Conservation (phyloP, 2,113 vertebrate genomes). For the Alligator mississippiensis region DNA sequence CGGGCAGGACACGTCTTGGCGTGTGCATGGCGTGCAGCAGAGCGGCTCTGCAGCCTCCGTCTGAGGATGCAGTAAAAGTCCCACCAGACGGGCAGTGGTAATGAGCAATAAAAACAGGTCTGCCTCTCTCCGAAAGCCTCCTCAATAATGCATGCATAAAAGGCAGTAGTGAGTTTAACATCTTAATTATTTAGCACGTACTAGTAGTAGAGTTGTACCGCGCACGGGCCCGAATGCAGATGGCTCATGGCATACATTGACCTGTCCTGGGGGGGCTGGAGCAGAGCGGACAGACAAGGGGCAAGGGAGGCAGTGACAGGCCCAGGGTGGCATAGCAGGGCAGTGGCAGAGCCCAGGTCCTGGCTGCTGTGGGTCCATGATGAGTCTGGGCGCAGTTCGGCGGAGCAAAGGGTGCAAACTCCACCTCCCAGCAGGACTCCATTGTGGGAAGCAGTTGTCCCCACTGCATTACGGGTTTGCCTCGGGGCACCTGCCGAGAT, state of each 20-base stretch:
- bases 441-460: too few species aligned
- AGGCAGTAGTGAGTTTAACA: constrained; percentile 57
- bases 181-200: constrained; percentile 59
- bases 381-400: too few species aligned
- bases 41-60: not conserved
- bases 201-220: not conserved
- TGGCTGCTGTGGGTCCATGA: too few species aligned
- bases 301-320: not conserved
- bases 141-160: constrained; percentile 44
- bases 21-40: fast-evolving
- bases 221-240: not conserved
- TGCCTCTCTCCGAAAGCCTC: not conserved
- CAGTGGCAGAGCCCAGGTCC: not conserved
- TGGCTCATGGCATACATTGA: not conserved
- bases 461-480: too few species aligned
- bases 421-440: too few species aligned
- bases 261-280: not conserved
- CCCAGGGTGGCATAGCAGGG: not conserved
- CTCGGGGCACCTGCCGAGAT: too few species aligned
- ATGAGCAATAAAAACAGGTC: constrained; percentile 45
- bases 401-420: too few species aligned
- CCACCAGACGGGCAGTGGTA: not conserved
- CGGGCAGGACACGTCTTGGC: not conserved
- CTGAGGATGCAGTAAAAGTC: not conserved
- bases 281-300: too few species aligned